Evolutionary conservation across 2,797 vertebrate genomes (phyloP), one percentile per base, ranked within the genome.

Genomic region (Phylloscopus collybita): DNA sequence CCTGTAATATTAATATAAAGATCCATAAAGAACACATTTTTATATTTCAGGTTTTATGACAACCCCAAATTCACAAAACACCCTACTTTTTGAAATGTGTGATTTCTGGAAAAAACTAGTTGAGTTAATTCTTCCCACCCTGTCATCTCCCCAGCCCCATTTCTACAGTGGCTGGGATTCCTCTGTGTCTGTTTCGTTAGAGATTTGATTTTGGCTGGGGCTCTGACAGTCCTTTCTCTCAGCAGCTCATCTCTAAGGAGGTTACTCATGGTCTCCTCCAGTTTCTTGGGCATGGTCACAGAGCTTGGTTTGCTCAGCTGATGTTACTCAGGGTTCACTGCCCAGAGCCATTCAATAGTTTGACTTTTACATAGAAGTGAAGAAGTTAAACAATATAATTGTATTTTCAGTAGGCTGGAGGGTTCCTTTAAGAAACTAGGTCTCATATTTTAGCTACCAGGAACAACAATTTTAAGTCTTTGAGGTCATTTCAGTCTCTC

Each of bases 91-190:
- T 62, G 22, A 80, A 84, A 87, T 80, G 32, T 34, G 9, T 34
- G 26, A 53, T 79, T 93, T 92, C 42, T 53, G 64, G 21, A 70
- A 70, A 85, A 62, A 61, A 49, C 0, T 0, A 54, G 5, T 25
- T 81, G n/a, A 45, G 11, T 32, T 70, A 70, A 80, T 70, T 22
- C 7, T 69, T 87, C 16, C 29, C 22, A 62, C 15, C 7, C 29
- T 0, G 0, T 36, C 54, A 47, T 21, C 50, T 90, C 4, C 6
- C n/a, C n/a, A 26, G 40, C 18, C 47, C 4, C 17, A 59, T 44
- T 53, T 86, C 49, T 84, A 13, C 36, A 23, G 25, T 62, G 40
- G 6, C 30, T 86, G 49, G 15, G 10, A 12, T 30, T 88, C 3
- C 13, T 34, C 27, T 1, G 0, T 47, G 32, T 50, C 50, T 49